Conservation (phyloP, 1,140 invertebrate genomes). For the Drosophila pectinifera region DNA sequence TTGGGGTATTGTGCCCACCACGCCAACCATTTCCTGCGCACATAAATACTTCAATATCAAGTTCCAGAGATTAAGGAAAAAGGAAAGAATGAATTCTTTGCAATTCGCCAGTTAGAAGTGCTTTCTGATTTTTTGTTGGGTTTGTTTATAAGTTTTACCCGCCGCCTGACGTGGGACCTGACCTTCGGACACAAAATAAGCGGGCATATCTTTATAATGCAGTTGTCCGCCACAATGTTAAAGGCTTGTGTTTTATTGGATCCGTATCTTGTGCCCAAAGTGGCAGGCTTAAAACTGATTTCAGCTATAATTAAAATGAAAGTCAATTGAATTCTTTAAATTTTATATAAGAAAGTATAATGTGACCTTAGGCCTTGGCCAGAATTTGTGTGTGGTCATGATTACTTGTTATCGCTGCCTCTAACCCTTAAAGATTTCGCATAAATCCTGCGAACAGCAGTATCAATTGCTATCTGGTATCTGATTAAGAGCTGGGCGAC, state of each 20-base stretch:
- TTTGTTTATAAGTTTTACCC: constrained; percentile 21
- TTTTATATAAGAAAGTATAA: not conserved
- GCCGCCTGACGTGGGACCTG: constrained; percentile 64
- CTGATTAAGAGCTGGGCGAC: not conserved
- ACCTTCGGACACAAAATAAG: constrained; percentile 72
- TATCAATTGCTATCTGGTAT: constrained; percentile 1
- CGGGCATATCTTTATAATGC: constrained; percentile 43
- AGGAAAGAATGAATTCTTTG: constrained; percentile 12
- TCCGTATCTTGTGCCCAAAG: not conserved
- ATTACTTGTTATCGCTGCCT: not conserved
- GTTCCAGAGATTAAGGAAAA: constrained; percentile 58
- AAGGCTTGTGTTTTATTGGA: constrained; percentile 1
- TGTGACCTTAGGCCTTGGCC: not conserved
- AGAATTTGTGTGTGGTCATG: constrained; percentile 14
- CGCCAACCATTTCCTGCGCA: constrained; percentile 67
- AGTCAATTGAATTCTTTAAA: constrained; percentile 14
- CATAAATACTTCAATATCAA: constrained; percentile 72
- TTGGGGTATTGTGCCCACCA: constrained; percentile 30
- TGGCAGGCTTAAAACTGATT: constrained; percentile 10
- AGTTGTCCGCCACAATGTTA: constrained; percentile 7
- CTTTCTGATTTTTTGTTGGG: constrained; percentile 32
- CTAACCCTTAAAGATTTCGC: no score
- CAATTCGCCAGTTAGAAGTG: constrained; percentile 23
- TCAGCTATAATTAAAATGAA: not conserved
- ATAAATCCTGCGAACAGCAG: not conserved